Percentiles rank a stretch among this genome's conserved stretches.
Conservation (phyloP, 2,888 invertebrate genomes). For the Charanyca ferruginea region DNA sequence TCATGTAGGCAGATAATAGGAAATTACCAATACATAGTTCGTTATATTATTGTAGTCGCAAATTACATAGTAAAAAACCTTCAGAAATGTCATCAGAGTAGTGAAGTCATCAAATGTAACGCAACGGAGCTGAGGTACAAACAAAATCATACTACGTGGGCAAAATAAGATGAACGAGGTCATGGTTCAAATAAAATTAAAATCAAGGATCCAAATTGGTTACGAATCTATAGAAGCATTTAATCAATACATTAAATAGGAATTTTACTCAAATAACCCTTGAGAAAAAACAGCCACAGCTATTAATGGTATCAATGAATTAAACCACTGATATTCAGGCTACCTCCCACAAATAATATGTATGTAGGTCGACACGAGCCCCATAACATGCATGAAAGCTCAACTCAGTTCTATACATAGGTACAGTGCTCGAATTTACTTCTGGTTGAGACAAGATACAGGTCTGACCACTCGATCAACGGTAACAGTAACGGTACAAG, state of each 20-base stretch:
- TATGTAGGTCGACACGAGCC: slow-evolving; percentile 74
- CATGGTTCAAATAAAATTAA: slow-evolving; percentile 20
- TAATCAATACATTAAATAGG: slow-evolving; percentile 9
- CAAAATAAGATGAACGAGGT: slow-evolving; percentile 29
- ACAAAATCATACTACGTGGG: slow-evolving; percentile 12
- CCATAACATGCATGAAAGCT: slow-evolving; percentile 63
- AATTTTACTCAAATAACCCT: slow-evolving; percentile 7
- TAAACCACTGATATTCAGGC: slow-evolving; percentile 58
- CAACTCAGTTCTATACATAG: slow-evolving; percentile 66
- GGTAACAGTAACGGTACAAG: slow-evolving; percentile 88
- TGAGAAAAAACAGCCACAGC: slow-evolving; percentile 41
- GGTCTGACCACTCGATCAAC: slow-evolving; percentile 88
- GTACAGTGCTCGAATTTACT: slow-evolving; percentile 80
- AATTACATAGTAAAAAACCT: slow-evolving; percentile 22
- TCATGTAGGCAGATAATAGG: neutral
- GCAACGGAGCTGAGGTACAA: slow-evolving; percentile 4
- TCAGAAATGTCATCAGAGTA: slow-evolving; percentile 10
- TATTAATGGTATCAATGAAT: slow-evolving; percentile 55
- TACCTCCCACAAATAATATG: slow-evolving; percentile 71
- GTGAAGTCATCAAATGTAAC: slow-evolving; percentile 16
- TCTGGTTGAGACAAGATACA: slow-evolving; percentile 84
- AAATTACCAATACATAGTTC: slow-evolving; percentile 8
- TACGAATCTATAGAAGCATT: slow-evolving; percentile 6
- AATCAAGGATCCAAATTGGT: slow-evolving; percentile 9
- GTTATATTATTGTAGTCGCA: slow-evolving; percentile 7